Conservation (phyloP, 2,888 invertebrate species). For the Opisthograptis luteolata region DNA sequence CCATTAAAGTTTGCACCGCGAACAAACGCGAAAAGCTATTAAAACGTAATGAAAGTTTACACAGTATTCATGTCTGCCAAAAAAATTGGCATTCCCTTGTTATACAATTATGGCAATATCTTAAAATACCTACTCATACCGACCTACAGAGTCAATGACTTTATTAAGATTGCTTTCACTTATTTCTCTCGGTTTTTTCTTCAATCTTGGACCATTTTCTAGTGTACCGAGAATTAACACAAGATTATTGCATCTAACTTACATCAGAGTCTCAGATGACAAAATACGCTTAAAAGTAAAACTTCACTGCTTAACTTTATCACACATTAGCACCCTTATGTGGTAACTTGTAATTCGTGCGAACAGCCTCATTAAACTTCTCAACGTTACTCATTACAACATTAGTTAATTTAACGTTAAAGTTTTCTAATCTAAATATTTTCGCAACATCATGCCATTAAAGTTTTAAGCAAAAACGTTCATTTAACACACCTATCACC, state of each 20-base stretch:
- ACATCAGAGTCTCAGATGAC: too few species aligned
- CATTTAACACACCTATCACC: neutral
- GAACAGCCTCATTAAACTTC: neutral
- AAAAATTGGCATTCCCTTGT: too few species aligned
- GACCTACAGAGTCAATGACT: neutral
- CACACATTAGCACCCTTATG: neutral
- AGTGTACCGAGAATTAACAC: neutral
- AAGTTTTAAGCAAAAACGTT: neutral
- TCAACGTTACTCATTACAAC: neutral
- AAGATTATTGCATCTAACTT: too few species aligned
- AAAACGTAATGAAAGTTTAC: neutral
- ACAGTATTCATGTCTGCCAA: neutral
- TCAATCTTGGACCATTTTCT: neutral
- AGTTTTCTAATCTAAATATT: too few species aligned
- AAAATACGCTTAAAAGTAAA: too few species aligned
- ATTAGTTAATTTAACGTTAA: neutral
- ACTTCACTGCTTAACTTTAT: neutral
- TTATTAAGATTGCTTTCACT: conserved; percentile 3
- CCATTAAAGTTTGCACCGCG: neutral
- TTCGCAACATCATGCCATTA: neutral
- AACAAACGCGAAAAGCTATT: too few species aligned
- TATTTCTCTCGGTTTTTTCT: neutral
- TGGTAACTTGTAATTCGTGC: conserved; percentile 1
- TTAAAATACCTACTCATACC: neutral
- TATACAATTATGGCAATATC: too few species aligned